Evolutionary conservation across 64 coral and sea anemone species (phyloP), one percentile per base, ranked within the genome.

Genomic region (Hydrozoanthus tunicans): DNA sequence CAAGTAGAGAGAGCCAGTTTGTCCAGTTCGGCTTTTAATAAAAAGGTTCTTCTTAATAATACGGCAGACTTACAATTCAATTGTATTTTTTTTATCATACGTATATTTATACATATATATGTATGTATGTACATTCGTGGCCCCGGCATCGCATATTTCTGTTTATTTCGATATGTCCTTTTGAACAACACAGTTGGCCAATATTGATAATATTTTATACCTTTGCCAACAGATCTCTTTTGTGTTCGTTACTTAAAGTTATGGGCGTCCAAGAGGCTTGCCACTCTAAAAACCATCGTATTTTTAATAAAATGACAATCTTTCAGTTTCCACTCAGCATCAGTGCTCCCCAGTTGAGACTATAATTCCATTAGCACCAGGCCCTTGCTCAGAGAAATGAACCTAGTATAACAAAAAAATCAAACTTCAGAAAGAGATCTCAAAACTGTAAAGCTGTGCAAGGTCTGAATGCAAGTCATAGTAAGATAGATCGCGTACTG

Each of bases 371-470:
- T 94, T 77, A 73, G 62, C 70, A 53, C 80, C 92, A 7, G 89
- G 95, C 4, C 92, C 90, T 75, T 97, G 95, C 23, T 97, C 95
- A 51, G 95, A 97, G 77, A 94, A 97, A 86, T 97, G 95, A 89
- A 97, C 95, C 95, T 97, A 75, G 25, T 61, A 58, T 81, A 52
- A 91, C 56, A 81, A 90, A 88, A 55, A 53, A 78, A 70, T 62
- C 90, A 93, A 13, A 77, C 58, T 78, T 77, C 3, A 75, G 72
- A 73, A 27, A 67, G 20, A 59, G 61, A 53, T 66, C 6, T 17
- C 15, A 86, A 73, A 60, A 59, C 57, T 65, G 52, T 3, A 58
- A 62, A 61, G 61, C 61, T 58, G 78, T 56, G 62, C 56, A 51
- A 27, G 53, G 67, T 55, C 53, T 64, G 51, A 17, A 59, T 77